phyloP scores from a whole-genome alignment of 2,888 invertebrate genomes.

The Cosmopolites sordidus region DNA sequence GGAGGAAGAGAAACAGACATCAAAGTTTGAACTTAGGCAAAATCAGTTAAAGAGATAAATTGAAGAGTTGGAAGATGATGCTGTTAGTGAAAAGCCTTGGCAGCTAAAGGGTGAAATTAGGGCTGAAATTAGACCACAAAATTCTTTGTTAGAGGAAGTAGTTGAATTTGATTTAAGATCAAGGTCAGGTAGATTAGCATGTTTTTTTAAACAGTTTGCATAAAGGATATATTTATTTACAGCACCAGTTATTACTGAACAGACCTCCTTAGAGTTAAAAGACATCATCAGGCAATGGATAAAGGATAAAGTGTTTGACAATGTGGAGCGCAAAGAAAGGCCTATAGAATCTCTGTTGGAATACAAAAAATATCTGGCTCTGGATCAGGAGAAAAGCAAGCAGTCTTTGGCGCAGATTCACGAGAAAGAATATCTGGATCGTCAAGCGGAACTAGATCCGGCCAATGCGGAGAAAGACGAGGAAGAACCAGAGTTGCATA shows the following conservation, averaged over 20 bases:
- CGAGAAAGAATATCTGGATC: conserved; percentile 78
- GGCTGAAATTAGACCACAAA: conserved; percentile 76
- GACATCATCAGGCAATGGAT: conserved; percentile 88
- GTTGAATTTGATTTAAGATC: conserved; percentile 83
- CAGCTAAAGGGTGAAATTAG: conserved; percentile 87
- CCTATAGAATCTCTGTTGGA: conserved; percentile 76
- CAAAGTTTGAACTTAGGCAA: conserved; percentile 72
- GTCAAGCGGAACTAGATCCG: conserved; percentile 57
- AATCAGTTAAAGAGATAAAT: conserved; percentile 67
- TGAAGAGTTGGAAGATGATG: conserved; percentile 65
- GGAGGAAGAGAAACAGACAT: conserved; percentile 38
- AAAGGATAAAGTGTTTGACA: conserved; percentile 91
- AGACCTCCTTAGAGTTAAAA: conserved; percentile 82
- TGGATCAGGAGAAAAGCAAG: conserved; percentile 94
- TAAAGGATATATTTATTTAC: conserved; percentile 5
- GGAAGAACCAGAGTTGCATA: conserved; percentile 72
- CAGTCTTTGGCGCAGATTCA: conserved; percentile 90
- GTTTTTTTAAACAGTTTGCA: too few relatives aligned
- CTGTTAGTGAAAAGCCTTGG: conserved; percentile 85
- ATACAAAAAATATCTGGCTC: conserved; percentile 80
- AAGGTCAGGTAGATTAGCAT: conserved; percentile 56
- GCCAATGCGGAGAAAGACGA: conserved; percentile 55
- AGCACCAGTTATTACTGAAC: conserved; percentile 89
- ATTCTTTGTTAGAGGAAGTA: conserved; percentile 88
- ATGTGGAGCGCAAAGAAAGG: conserved; percentile 82